These are phyloP conservation scores for Percina caprodes DNA, from an alignment of 2,113 vertebrate genomes.

Conservation along the genomic window DNA sequence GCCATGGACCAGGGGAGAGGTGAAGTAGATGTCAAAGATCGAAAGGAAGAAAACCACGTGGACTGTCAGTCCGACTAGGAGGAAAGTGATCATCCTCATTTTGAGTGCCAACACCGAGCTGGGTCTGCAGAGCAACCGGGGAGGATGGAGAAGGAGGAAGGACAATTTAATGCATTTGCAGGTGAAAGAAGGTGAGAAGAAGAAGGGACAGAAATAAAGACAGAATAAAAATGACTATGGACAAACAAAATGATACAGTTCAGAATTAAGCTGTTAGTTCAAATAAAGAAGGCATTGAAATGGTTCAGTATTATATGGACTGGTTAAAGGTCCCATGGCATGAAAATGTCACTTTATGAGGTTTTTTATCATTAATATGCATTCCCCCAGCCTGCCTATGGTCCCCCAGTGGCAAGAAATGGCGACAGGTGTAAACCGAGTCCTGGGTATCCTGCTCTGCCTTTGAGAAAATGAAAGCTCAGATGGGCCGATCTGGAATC, in stretches of 20 bases:
- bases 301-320: conserved; percentile 1
- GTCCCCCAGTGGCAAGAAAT: too few relatives aligned
- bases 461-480: too few relatives aligned
- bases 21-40: conserved; percentile 99
- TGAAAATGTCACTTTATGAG: too few relatives aligned
- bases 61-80: conserved; percentile 89
- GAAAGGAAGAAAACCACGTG: conserved; percentile 94
- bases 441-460: too few relatives aligned
- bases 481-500: too few relatives aligned
- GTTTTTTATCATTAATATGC: too few relatives aligned
- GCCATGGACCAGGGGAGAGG: conserved; percentile 95
- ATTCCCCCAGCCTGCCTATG: too few relatives aligned
- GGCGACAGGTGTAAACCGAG: too few relatives aligned
- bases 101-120: conserved; percentile 11
- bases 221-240: not conserved
- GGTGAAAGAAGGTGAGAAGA: not conserved
- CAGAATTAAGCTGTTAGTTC: conserved; percentile 3
- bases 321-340: not conserved
- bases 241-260: not conserved
- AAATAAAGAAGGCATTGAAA: not conserved
- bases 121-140: conserved; percentile 9
- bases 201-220: not conserved
- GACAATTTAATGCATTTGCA: not conserved
- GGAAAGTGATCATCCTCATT: conserved; percentile 87
- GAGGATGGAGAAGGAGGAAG: not conserved